Conservation (phyloP, 2,113 vertebrate species). For the Diphyllodes magnificus region DNA sequence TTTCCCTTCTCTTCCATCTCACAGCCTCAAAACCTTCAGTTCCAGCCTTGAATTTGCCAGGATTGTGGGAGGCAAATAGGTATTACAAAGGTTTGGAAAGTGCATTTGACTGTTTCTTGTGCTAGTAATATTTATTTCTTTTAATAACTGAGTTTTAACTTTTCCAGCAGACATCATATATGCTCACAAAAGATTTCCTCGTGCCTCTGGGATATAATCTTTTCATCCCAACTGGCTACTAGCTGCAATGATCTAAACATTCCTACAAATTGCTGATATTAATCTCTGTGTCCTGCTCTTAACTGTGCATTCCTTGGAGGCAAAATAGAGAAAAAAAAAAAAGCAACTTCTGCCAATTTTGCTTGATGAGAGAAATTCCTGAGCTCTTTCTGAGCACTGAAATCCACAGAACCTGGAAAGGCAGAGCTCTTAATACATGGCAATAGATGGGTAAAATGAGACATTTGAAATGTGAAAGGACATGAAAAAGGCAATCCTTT, state of each 20-base stretch:
- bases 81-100: not conserved
- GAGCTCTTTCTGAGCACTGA: not conserved
- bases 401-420: not conserved
- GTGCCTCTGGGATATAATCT: constrained; percentile 33
- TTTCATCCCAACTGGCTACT: constrained; percentile 33
- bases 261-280: constrained; percentile 32
- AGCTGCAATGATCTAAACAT: constrained; percentile 13
- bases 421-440: not conserved
- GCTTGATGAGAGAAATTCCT: not conserved
- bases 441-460: not conserved
- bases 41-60: not conserved
- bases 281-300: constrained; percentile 36
- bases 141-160: constrained; percentile 38
- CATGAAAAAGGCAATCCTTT: not conserved
- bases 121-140: constrained; percentile 31
- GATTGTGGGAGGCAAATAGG: not conserved
- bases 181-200: not conserved
- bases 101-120: not conserved
- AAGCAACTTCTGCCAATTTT: not conserved
- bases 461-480: not conserved
- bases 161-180: not conserved
- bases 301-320: constrained; percentile 7
- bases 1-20: not conserved
- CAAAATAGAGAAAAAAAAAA: not conserved
- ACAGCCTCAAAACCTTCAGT: not conserved